Base-by-base conservation (phyloP, 1,140 invertebrate species). In the Pomacea maculata region DNA sequence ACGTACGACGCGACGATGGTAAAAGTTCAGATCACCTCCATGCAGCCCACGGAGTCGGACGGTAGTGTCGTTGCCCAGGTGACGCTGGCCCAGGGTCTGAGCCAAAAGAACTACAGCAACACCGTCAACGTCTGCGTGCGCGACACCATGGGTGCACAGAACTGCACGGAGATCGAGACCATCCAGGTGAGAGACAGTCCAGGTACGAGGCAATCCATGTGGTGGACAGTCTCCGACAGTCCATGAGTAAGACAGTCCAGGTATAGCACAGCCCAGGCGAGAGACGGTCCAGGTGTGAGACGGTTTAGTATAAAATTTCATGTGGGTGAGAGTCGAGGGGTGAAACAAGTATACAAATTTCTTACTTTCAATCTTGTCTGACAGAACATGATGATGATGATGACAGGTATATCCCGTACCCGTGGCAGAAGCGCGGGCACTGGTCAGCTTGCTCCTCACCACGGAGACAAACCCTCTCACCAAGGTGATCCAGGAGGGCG, bases 341-440 rank as follows among this genome's bases (percentile, higher is more conserved):
- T 0, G 34, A 45, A 45, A 45, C 34, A 45, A 45, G 6, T 45
- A 45, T 45, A 45, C 34, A 45, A 45, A 45, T 1, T 45, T 45
- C 34, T 45, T 45, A 6, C 34, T 45, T 45, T 45, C 25, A 1
- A 45, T 45, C 34, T 45, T 45, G 34, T 45, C 3, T 45, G 34
- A 45, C 6, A 45, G 34, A 45, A 45, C 57, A 70, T 70, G 68
- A 70, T 70, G 68, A 70, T 70, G 68, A 70, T 70, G 68, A 54
- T 80, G 74, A 57, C 75, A 89, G 88, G 88, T 89, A 3, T 81
- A 68, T 15, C 85, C 85, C 10, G 29, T 84, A 19, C 29, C 82
- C 52, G 6, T 67, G 61, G 68, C 19, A 8, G 80, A 83, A 3
- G 72, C 83, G 6, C 80, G 80, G n/a, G 64, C 68, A 2, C 45